phyloP scores from a whole-genome alignment of 2,113 vertebrate genomes.

The Trogon melanurus region DNA sequence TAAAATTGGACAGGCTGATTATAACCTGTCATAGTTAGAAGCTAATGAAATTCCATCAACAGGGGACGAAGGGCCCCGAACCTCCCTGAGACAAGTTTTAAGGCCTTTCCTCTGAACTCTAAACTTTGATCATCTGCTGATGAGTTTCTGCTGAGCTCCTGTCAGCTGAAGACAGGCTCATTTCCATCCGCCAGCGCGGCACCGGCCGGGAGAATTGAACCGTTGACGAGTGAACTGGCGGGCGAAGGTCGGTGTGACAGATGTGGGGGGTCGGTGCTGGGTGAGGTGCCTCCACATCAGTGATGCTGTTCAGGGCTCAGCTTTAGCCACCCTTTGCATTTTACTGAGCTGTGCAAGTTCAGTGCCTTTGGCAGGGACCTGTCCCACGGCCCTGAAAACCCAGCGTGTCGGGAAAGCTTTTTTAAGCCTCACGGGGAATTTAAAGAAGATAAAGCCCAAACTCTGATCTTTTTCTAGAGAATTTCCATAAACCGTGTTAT shows the following conservation, averaged over 20 bases:
- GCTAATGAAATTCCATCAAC: not conserved
- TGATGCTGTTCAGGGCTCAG: not conserved
- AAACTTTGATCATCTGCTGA: conserved; percentile 23
- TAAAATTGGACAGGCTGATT: conserved; percentile 52
- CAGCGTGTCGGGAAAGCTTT: not conserved
- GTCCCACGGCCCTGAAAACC: not conserved
- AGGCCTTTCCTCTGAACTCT: conserved; percentile 12
- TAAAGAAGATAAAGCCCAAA: not conserved
- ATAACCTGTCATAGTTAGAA: conserved; percentile 21
- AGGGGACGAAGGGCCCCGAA: not conserved
- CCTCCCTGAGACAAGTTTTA: not conserved
- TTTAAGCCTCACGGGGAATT: not conserved
- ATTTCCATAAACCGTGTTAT: not conserved
- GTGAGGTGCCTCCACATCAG: accelerated
- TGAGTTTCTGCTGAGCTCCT: not conserved
- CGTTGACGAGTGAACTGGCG: not conserved
- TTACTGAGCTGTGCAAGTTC: not conserved
- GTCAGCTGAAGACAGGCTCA: not conserved
- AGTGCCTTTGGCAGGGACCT: not conserved
- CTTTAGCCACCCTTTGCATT: not conserved
- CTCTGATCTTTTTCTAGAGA: not conserved
- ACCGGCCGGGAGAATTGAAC: accelerated
- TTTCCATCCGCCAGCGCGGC: not conserved
- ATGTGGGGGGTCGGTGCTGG: accelerated
- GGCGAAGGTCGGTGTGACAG: not conserved